These are phyloP conservation scores for Drosophila pseudoananassae DNA, from an alignment of 1,140 invertebrate genomes.

Conservation along the genomic window DNA sequence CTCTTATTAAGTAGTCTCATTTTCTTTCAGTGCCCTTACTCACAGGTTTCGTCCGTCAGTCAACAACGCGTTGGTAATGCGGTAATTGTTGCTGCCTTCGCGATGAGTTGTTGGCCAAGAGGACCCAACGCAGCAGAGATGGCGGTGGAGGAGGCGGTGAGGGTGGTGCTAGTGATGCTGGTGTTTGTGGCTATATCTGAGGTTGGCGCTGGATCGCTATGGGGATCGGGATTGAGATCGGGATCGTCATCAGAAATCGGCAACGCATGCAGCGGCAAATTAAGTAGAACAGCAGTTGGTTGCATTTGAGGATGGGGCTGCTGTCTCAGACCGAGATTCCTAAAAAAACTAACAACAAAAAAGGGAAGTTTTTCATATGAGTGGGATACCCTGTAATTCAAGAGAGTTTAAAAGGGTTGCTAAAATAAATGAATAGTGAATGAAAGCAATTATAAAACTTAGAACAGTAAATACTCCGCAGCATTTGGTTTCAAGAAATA, in stretches of 20 bases:
- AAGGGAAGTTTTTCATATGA: conserved; percentile 1
- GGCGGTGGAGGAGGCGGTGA: neutral
- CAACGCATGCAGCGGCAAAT: conserved; percentile 79
- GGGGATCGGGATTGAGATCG: conserved; percentile 32
- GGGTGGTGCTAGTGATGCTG: neutral
- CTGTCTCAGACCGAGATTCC: conserved; percentile 45
- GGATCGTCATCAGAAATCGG: conserved; percentile 65
- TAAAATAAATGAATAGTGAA: neutral
- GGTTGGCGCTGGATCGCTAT: conserved; percentile 16
- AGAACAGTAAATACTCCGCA: too few species aligned
- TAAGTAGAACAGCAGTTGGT: conserved; percentile 76
- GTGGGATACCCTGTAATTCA: conserved; percentile 27
- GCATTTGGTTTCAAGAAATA: too few species aligned
- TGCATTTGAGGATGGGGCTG: conserved; percentile 46
- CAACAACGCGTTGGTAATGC: conserved; percentile 75
- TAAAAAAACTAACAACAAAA: conserved; percentile 18
- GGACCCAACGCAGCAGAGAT: neutral
- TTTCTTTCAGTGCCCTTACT: conserved; percentile 16
- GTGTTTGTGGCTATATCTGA: conserved; percentile 10
- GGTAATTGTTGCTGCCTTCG: conserved; percentile 73
- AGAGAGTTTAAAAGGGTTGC: neutral
- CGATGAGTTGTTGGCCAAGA: conserved; percentile 30
- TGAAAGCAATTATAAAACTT: too few species aligned
- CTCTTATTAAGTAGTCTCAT: neutral
- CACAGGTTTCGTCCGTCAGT: conserved; percentile 48